phyloP scores from a whole-genome alignment of 53 echinoderm and acorn worm genomes.

The Luidia sarsii region DNA sequence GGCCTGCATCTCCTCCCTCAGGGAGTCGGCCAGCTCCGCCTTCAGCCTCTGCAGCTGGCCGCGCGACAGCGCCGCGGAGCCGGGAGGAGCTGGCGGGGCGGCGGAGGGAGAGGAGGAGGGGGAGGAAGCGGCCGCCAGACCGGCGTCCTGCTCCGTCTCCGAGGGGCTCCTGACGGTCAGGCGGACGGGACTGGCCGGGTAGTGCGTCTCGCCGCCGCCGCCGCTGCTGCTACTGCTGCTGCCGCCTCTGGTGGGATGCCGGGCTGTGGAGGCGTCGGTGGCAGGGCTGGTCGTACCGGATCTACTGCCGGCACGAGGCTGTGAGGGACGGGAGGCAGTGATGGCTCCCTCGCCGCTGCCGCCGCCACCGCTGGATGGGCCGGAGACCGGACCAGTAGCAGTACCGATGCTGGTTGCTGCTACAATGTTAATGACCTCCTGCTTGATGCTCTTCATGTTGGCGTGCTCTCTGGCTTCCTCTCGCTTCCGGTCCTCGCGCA shows the following conservation, averaged over 20 bases:
- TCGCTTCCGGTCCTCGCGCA: conserved; percentile 90
- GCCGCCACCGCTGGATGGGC: not conserved
- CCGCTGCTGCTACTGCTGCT: no score
- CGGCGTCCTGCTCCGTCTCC: not conserved
- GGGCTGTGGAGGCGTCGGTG: not conserved
- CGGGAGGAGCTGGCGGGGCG: not conserved
- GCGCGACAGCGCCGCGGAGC: conserved; percentile 31
- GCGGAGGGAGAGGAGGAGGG: not conserved
- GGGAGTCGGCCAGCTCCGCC: conserved; percentile 58
- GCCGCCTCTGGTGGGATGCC: not conserved
- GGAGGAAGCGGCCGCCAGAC: not conserved
- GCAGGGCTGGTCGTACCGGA: conserved; percentile 38
- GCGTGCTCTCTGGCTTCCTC: conserved; percentile 78
- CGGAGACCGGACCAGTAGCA: not conserved
- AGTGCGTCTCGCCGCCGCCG: conserved; percentile 7
- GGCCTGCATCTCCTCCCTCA: conserved; percentile 52
- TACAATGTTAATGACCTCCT: conserved; percentile 66
- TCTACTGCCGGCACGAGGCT: conserved; percentile 35
- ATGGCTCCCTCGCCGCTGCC: not conserved
- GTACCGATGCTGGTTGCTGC: conserved; percentile 28
- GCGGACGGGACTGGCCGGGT: conserved; percentile 25
- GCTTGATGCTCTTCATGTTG: conserved; percentile 79
- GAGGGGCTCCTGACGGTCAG: not conserved
- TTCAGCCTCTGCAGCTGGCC: conserved; percentile 68
- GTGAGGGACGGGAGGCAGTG: not conserved